Conservation (phyloP, 1,140 invertebrate species). For the Micrasema minimum region DNA sequence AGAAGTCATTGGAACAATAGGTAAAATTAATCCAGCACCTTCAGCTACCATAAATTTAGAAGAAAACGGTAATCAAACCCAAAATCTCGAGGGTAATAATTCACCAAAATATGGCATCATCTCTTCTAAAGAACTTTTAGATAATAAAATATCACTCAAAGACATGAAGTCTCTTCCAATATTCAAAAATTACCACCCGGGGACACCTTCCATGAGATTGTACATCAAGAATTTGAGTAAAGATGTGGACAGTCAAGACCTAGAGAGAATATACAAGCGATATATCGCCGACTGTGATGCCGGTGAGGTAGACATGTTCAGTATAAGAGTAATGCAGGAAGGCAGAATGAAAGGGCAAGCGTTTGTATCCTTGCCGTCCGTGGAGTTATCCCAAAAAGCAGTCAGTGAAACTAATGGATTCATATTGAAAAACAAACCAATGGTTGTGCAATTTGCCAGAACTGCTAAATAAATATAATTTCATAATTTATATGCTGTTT, state of each 20-base stretch:
- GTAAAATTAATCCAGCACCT: constrained; percentile 60
- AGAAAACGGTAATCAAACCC: constrained; percentile 44
- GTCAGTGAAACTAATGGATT: constrained; percentile 90
- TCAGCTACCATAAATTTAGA: constrained; percentile 55
- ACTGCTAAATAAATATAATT: constrained; percentile 62
- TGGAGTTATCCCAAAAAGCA: constrained; percentile 78
- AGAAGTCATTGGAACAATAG: constrained; percentile 59
- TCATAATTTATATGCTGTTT: no score
- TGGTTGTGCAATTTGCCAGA: constrained; percentile 91
- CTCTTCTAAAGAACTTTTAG: constrained; percentile 72
- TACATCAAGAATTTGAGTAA: constrained; percentile 95
- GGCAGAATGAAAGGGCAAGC: constrained; percentile 97
- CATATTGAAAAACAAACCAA: constrained; percentile 87
- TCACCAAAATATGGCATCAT: constrained; percentile 63
- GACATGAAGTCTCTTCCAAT: constrained; percentile 83
- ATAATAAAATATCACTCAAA: constrained; percentile 76
- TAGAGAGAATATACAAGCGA: constrained; percentile 82
- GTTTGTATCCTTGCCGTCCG: constrained; percentile 83
- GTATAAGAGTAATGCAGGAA: constrained; percentile 92
- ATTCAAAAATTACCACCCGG: constrained; percentile 88
- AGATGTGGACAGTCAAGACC: constrained; percentile 78
- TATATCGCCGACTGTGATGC: constrained; percentile 67
- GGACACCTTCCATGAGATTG: constrained; percentile 82
- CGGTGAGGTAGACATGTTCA: constrained; percentile 72
- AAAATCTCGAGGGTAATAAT: constrained; percentile 55